phyloP scores from a whole-genome alignment of 2,797 vertebrate species.

The Acipenser oxyrinchus region DNA sequence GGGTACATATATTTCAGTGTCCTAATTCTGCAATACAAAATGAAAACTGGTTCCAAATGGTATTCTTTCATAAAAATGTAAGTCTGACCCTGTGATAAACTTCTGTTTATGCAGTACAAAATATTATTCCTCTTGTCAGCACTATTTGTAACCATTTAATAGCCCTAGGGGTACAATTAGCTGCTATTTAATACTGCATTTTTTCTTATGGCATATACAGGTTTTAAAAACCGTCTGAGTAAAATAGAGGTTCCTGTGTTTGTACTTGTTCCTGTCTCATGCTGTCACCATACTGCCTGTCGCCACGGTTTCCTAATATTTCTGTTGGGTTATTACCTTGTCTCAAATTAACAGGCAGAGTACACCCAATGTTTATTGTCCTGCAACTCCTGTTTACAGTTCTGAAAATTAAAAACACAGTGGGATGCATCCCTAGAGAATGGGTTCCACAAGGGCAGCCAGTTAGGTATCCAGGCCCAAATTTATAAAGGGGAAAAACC shows the following conservation, averaged over 20 bases:
- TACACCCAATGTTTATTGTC: constrained; percentile 16
- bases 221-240: constrained; percentile 38
- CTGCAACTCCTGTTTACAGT: constrained; percentile 16
- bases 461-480: too few relatives aligned
- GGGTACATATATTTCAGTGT: background rate
- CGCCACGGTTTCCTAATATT: constrained; percentile 62
- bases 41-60: too few relatives aligned
- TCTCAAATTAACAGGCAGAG: constrained; percentile 9
- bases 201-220: background rate
- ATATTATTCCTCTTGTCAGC: background rate
- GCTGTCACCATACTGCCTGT: constrained; percentile 53
- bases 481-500: too few relatives aligned
- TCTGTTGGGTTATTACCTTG: constrained; percentile 22
- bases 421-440: background rate
- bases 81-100: too few relatives aligned
- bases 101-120: too few relatives aligned
- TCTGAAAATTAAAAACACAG: constrained; percentile 9
- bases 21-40: too few relatives aligned
- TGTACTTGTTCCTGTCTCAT: constrained; percentile 69
- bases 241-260: constrained; percentile 67
- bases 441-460: background rate
- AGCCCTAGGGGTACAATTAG: background rate
- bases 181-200: constrained; percentile 2
- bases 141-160: background rate
- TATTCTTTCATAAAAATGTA: too few relatives aligned